phyloP scores from a whole-genome alignment of 2,888 invertebrate species.

The Tachina grossa region DNA sequence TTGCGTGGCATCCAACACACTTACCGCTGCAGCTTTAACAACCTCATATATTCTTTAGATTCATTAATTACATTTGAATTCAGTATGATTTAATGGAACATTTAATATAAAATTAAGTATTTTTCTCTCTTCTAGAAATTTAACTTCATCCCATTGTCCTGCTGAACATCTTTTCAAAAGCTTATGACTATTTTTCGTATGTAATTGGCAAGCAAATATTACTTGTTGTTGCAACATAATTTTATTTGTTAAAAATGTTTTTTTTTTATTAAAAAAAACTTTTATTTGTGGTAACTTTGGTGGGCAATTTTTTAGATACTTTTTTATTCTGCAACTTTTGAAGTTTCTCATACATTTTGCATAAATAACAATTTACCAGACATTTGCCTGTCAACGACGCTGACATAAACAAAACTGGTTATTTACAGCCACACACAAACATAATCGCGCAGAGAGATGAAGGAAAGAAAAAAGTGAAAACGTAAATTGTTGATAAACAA shows the following conservation, averaged over 20 bases:
- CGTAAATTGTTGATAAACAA: constrained; percentile 29
- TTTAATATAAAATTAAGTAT: neutral
- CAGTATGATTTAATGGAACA: too few species aligned
- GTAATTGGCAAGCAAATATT: constrained; percentile 60
- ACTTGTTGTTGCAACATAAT: constrained; percentile 66
- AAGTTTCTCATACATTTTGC: constrained; percentile 55
- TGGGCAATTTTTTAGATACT: neutral
- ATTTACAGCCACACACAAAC: constrained; percentile 41
- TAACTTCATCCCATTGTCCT: constrained; percentile 9
- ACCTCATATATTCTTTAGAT: too few species aligned
- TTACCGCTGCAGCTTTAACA: too few species aligned
- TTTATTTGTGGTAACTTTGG: constrained; percentile 48
- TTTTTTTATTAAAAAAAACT: constrained; percentile 48
- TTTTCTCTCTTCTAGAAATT: neutral
- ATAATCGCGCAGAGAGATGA: neutral
- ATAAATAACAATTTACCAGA: constrained; percentile 69
- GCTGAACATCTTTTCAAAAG: constrained; percentile 34
- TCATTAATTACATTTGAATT: too few species aligned
- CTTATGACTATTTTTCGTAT: constrained; percentile 28
- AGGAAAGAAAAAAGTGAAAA: constrained; percentile 55
- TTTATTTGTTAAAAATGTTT: constrained; percentile 37
- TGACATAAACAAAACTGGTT: constrained; percentile 67
- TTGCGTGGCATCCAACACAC: too few species aligned
- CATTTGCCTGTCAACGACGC: constrained; percentile 68
- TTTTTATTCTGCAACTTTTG: constrained; percentile 6